Evolutionary conservation across 2,888 invertebrate species (phyloP).

Genomic region (Acutogordius australiensis): DNA sequence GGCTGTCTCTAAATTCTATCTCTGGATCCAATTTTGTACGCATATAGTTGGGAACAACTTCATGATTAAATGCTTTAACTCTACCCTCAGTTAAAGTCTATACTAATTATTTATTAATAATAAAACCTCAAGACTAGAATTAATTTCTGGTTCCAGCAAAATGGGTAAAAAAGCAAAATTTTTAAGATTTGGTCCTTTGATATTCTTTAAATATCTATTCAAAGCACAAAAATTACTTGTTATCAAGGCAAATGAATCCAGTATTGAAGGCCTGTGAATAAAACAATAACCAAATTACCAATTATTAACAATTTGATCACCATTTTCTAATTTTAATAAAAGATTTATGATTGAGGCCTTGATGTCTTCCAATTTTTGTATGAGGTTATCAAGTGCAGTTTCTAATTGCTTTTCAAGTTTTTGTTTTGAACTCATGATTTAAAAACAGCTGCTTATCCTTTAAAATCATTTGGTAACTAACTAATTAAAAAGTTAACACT

Average conservation of each 20-base stretch:
- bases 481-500: no score
- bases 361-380: neutral
- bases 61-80: slow-evolving; percentile 5
- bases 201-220: slow-evolving; percentile 1
- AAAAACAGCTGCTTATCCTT: no score
- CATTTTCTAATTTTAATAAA: slow-evolving; percentile 8
- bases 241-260: neutral
- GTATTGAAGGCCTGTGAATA: neutral
- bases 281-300: neutral
- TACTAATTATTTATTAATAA: neutral
- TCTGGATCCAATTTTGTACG: slow-evolving; percentile 1
- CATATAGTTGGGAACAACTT: neutral
- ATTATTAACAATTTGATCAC: no score
- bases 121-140: neutral
- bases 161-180: slow-evolving; percentile 4
- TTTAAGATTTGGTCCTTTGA: slow-evolving; percentile 2
- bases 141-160: slow-evolving; percentile 4
- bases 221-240: neutral
- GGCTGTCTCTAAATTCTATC: neutral
- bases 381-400: neutral
- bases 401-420: slow-evolving; percentile 9
- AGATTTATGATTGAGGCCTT: neutral
- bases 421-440: no score
- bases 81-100: neutral
- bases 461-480: no score